Evolutionary conservation across 2,888 invertebrate species (phyloP).

Genomic region (Empis livida): DNA sequence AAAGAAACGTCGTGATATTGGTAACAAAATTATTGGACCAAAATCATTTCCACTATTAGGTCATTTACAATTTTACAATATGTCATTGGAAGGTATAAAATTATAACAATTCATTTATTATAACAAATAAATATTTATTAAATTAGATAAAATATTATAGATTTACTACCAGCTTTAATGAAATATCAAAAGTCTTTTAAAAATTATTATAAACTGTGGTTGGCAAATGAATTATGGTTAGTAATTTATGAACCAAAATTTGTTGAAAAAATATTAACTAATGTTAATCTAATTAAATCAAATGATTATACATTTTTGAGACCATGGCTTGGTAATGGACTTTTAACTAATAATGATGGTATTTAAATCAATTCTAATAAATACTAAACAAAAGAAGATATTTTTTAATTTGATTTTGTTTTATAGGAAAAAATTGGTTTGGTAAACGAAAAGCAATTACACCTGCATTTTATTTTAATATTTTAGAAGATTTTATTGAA

Average conservation of each 20-base stretch:
- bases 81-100: conserved; percentile 4
- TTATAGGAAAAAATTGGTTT: conserved; percentile 40
- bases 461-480: conserved; percentile 61
- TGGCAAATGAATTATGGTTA: conserved; percentile 7
- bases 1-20: conserved; percentile 5
- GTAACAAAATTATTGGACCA: conserved; percentile 7
- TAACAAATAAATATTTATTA: not conserved
- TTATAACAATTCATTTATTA: not conserved
- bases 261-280: conserved; percentile 6
- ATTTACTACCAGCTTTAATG: conserved; percentile 1
- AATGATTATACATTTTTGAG: conserved; percentile 29
- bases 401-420: too few relatives aligned
- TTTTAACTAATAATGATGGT: conserved; percentile 33
- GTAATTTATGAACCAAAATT: conserved; percentile 8
- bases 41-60: conserved; percentile 8
- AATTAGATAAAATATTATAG: not conserved
- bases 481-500: conserved; percentile 51
- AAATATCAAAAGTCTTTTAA: conserved; percentile 5
- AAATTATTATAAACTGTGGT: conserved; percentile 8
- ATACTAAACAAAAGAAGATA: too few relatives aligned
- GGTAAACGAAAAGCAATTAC: conserved; percentile 51
- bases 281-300: conserved; percentile 8
- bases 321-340: conserved; percentile 38
- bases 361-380: conserved; percentile 19
- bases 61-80: conserved; percentile 3